Conservation (phyloP, 1,140 invertebrate species). For the Linepithema humile region DNA sequence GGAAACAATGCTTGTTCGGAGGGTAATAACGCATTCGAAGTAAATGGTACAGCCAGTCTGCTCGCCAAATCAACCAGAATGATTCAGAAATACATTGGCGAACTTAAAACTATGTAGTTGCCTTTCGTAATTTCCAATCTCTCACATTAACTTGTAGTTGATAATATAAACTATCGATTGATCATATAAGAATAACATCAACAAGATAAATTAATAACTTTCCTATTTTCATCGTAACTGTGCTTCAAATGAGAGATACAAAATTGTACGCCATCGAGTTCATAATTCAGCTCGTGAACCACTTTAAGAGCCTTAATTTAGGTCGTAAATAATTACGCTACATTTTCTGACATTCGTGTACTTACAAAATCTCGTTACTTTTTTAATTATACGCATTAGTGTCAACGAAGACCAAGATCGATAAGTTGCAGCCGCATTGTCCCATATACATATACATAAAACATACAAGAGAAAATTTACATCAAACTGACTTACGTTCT, state of each 20-base stretch:
- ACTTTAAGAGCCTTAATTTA: background rate
- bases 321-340: background rate
- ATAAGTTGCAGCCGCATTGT: constrained; percentile 20
- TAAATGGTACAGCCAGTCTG: background rate
- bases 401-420: constrained; percentile 2
- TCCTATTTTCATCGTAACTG: background rate
- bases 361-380: constrained; percentile 22
- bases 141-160: background rate
- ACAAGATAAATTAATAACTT: background rate
- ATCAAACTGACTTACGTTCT: constrained; percentile 20
- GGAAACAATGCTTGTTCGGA: background rate
- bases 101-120: background rate
- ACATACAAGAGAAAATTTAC: background rate
- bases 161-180: background rate
- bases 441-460: background rate
- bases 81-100: background rate
- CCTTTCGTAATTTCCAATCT: background rate
- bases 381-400: constrained; percentile 24
- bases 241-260: background rate
- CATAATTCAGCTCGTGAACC: background rate
- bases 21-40: constrained; percentile 32
- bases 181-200: background rate
- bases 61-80: background rate
- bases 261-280: background rate
- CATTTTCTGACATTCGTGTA: background rate